Conservation (phyloP, 1,140 invertebrate species). For the Gerris buenoi region DNA sequence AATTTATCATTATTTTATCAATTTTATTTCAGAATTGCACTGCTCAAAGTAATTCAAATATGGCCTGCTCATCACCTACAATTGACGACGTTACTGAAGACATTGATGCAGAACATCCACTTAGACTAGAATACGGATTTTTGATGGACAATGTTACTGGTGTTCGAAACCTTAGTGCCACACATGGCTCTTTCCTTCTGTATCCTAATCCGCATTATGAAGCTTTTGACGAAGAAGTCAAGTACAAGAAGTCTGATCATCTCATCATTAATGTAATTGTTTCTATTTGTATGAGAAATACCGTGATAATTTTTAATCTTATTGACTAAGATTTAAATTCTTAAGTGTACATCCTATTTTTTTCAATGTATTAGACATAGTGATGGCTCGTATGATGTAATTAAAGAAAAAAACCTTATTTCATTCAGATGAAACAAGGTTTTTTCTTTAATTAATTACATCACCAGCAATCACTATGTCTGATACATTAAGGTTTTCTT, state of each 20-base stretch:
- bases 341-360: too few species aligned
- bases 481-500: too few species aligned
- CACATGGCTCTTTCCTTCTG: conserved; percentile 49
- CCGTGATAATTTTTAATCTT: too few species aligned
- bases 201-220: conserved; percentile 85
- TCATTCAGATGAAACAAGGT: too few species aligned
- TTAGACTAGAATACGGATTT: conserved; percentile 79
- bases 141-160: conserved; percentile 83
- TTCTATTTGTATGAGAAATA: too few species aligned
- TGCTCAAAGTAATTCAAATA: conserved; percentile 56
- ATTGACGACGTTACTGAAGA: conserved; percentile 45
- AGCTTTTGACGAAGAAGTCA: conserved; percentile 72
- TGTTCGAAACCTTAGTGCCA: conserved; percentile 61
- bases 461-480: too few species aligned
- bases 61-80: conserved; percentile 73
- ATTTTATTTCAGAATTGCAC: conserved; percentile 66
- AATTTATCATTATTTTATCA: too few species aligned
- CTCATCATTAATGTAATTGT: conserved; percentile 73
- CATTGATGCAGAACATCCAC: conserved; percentile 57
- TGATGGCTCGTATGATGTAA: too few species aligned
- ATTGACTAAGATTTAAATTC: too few species aligned
- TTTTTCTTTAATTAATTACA: too few species aligned
- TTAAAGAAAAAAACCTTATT: too few species aligned
- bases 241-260: conserved; percentile 93
- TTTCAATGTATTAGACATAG: too few species aligned